These are phyloP conservation scores for Dryoscopus gambensis DNA, from an alignment of 2,113 vertebrate species.

Conservation along the genomic window DNA sequence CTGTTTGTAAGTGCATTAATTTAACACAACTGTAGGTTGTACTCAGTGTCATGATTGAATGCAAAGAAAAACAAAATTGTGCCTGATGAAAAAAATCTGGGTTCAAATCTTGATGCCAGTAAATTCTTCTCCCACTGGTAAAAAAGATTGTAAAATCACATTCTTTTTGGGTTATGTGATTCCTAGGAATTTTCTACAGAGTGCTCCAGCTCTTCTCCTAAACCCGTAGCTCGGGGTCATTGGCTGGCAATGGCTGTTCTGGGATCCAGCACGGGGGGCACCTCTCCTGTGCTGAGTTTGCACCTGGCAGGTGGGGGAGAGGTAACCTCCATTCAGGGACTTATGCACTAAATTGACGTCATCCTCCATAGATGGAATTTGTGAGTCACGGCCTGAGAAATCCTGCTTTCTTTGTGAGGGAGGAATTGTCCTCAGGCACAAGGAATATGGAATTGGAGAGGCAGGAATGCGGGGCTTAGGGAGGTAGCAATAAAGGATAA, in stretches of 20 bases:
- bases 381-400: neutral
- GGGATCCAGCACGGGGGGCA: neutral
- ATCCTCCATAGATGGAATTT: neutral
- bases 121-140: conserved; percentile 47
- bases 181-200: conserved; percentile 39
- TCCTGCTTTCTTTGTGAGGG: neutral
- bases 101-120: conserved; percentile 55
- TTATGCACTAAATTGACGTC: neutral
- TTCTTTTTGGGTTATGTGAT: conserved; percentile 46
- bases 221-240: neutral
- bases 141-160: conserved; percentile 48
- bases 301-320: neutral
- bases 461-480: neutral
- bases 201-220: conserved; percentile 2
- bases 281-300: conserved; percentile 7
- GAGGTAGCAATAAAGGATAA: neutral
- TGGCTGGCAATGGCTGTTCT: neutral
- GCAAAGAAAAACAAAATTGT: conserved; percentile 40
- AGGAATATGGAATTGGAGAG: neutral
- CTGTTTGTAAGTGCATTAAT: conserved; percentile 22
- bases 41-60: conserved; percentile 24
- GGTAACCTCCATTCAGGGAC: neutral
- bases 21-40: conserved; percentile 11
- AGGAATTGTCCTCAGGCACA: neutral
- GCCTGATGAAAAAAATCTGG: conserved; percentile 68